Conservation (phyloP, 53 echinoderm and acorn worm genomes). For the Henricia sp. region DNA sequence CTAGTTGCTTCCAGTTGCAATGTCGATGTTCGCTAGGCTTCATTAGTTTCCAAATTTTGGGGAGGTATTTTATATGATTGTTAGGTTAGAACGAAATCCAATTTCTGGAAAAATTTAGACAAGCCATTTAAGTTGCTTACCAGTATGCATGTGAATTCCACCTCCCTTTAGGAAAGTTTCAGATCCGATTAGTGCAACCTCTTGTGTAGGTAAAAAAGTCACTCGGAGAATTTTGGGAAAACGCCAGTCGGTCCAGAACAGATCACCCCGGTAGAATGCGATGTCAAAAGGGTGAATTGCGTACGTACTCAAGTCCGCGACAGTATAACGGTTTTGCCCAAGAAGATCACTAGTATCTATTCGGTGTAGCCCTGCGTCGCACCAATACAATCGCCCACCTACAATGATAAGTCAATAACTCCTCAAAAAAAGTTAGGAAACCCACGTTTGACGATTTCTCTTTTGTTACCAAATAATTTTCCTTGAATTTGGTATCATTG, state of each 20-base stretch:
- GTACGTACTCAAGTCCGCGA: constrained; percentile 1
- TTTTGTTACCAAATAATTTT: too few species aligned
- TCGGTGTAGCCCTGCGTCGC: constrained; percentile 60
- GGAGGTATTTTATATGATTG: too few species aligned
- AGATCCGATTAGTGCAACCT: background rate
- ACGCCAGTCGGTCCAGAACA: constrained; percentile 66
- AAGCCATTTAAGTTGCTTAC: too few species aligned
- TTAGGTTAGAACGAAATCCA: too few species aligned
- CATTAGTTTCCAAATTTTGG: too few species aligned
- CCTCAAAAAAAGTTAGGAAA: too few species aligned
- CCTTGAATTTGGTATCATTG: too few species aligned
- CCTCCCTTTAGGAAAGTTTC: constrained; percentile 11
- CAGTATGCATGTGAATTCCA: constrained; percentile 53
- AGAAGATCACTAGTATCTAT: constrained; percentile 49
- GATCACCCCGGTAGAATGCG: constrained; percentile 8
- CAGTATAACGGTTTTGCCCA: constrained; percentile 40
- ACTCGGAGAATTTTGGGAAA: background rate
- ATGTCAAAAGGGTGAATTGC: constrained; percentile 73
- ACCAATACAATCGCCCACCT: constrained; percentile 68
- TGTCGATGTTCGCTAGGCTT: too few species aligned
- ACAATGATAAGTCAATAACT: too few species aligned
- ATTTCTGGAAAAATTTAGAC: too few species aligned
- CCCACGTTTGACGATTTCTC: too few species aligned
- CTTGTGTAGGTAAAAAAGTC: background rate
- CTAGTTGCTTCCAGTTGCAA: too few species aligned